These are phyloP conservation scores for Mellilla xanthometata DNA, from an alignment of 2,888 invertebrate species.

Conservation along the genomic window DNA sequence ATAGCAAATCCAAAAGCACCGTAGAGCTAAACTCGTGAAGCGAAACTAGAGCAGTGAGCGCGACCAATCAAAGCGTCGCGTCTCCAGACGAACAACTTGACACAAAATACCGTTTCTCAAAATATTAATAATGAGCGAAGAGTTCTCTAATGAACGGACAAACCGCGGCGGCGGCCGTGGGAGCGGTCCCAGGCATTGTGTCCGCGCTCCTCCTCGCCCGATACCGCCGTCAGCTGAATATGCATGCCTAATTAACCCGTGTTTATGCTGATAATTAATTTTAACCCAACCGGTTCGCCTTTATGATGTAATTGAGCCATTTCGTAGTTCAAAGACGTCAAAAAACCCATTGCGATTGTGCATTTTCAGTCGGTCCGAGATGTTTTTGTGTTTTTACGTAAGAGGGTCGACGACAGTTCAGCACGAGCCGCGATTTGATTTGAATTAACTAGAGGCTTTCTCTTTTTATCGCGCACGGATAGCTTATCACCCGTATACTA, in stretches of 20 bases:
- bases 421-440: slow-evolving; percentile 16
- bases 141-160: slow-evolving; percentile 67
- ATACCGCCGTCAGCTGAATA: slow-evolving; percentile 49
- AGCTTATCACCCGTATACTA: not conserved
- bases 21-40: slow-evolving; percentile 1
- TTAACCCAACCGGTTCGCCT: slow-evolving; percentile 42
- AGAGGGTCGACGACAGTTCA: slow-evolving; percentile 9
- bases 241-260: slow-evolving; percentile 67
- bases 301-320: slow-evolving; percentile 33
- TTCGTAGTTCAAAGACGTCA: slow-evolving; percentile 21
- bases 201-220: slow-evolving; percentile 47
- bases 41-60: slow-evolving; percentile 8
- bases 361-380: slow-evolving; percentile 9
- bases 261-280: slow-evolving; percentile 74
- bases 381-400: slow-evolving; percentile 7
- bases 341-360: slow-evolving; percentile 30
- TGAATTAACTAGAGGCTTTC: slow-evolving; percentile 12
- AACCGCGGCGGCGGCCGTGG: slow-evolving; percentile 53
- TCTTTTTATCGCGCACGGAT: slow-evolving; percentile 9
- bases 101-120: slow-evolving; percentile 71
- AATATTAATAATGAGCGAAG: slow-evolving; percentile 72
- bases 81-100: slow-evolving; percentile 36
- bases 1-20: not conserved
- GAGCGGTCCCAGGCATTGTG: slow-evolving; percentile 55
- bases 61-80: slow-evolving; percentile 23